A percentile compares a stretch with the other conserved stretches of the same genome.
These are phyloP conservation scores for Salvelinus namaycush DNA, from an alignment of 2,113 vertebrate species.

Conservation along the genomic window DNA sequence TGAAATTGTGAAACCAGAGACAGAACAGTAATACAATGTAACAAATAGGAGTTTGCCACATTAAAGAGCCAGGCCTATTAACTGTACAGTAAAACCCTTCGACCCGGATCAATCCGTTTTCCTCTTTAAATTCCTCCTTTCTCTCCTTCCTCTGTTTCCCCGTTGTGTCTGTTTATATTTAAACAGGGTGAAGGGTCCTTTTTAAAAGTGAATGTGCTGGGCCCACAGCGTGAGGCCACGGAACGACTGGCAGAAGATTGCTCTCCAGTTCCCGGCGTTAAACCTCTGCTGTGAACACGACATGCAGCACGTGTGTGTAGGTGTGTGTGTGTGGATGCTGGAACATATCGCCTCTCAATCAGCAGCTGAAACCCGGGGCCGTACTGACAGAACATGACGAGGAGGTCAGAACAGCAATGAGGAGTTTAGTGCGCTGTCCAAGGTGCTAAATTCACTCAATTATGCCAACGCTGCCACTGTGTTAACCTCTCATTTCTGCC, in stretches of 20 bases:
- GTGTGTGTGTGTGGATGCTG: constrained; percentile 14
- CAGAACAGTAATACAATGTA: no score
- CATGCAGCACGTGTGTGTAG: constrained; percentile 67
- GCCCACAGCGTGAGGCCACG: no score
- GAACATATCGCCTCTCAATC: constrained; percentile 85
- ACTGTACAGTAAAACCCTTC: no score
- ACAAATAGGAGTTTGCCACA: no score
- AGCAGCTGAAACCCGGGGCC: background rate
- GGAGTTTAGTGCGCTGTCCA: constrained; percentile 91
- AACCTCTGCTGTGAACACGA: constrained; percentile 77
- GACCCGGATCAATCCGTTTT: no score
- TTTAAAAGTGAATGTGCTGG: background rate
- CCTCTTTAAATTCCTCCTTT: no score
- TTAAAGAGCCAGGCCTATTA: no score
- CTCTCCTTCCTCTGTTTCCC: no score
- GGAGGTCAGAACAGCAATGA: constrained; percentile 89
- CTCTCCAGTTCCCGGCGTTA: constrained; percentile 74
- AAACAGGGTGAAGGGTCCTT: background rate
- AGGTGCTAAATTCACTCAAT: constrained; percentile 95
- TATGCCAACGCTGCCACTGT: constrained; percentile 87
- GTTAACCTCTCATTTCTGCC: constrained; percentile 89
- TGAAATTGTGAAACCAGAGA: no score
- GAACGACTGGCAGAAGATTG: background rate
- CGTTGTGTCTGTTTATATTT: no score
- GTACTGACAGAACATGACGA: constrained; percentile 76